Evolutionary conservation across 2,888 invertebrate genomes (phyloP).

Genomic region (Oscheius sp.): DNA sequence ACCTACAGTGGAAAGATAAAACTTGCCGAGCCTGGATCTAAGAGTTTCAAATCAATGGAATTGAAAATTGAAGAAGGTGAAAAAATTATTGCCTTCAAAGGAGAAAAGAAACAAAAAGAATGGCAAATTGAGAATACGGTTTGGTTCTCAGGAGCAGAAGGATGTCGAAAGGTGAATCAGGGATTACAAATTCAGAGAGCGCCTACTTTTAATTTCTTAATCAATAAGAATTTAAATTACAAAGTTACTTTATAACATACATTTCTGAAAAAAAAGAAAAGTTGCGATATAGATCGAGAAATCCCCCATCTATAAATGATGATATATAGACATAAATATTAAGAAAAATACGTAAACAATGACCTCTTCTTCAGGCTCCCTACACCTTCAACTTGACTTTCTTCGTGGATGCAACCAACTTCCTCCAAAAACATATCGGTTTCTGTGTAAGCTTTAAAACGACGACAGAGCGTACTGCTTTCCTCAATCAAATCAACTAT

Average conservation of each 20-base stretch:
- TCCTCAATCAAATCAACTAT: constrained; percentile 43
- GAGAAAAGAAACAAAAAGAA: constrained; percentile 47
- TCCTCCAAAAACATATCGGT: constrained; percentile 34
- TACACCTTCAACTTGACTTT: constrained; percentile 19
- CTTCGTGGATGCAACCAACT: constrained; percentile 19
- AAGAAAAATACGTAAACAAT: not conserved
- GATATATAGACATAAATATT: not conserved
- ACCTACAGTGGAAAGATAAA: constrained; percentile 63
- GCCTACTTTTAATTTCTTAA: too few relatives aligned
- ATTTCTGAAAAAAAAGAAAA: not conserved
- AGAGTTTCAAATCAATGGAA: constrained; percentile 64
- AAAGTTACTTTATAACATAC: too few relatives aligned
- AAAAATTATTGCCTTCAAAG: constrained; percentile 36
- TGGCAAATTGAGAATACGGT: constrained; percentile 59
- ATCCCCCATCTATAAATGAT: not conserved
- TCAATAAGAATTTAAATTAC: too few relatives aligned
- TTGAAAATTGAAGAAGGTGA: constrained; percentile 53
- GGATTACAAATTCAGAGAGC: too few relatives aligned
- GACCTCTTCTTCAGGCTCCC: constrained; percentile 11
- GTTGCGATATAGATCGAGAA: not conserved
- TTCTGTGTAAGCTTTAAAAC: constrained; percentile 45
- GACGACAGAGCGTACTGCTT: constrained; percentile 35
- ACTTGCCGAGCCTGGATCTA: constrained; percentile 64
- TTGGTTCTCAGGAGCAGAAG: constrained; percentile 62
- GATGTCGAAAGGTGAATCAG: constrained; percentile 45